These are phyloP conservation scores for Creontiades dilutus DNA, from an alignment of 2,888 invertebrate genomes.

Conservation along the genomic window DNA sequence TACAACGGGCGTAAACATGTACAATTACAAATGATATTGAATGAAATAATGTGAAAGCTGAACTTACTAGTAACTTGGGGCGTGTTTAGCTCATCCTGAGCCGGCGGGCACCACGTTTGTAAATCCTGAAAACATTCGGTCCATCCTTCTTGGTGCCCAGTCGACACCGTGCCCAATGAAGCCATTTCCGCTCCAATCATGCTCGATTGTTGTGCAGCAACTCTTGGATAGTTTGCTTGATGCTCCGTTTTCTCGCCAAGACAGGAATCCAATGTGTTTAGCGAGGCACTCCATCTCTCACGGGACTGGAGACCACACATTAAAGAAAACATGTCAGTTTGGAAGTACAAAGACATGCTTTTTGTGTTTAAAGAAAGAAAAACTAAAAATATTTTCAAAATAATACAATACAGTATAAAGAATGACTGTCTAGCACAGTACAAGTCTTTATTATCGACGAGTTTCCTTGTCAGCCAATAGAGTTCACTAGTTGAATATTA, in stretches of 20 bases:
- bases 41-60: not conserved
- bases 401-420: too few relatives aligned
- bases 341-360: constrained; percentile 22
- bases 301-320: constrained; percentile 77
- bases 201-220: constrained; percentile 48
- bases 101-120: constrained; percentile 81
- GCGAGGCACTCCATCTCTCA: constrained; percentile 78
- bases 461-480: constrained; percentile 2
- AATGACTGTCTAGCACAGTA: too few relatives aligned
- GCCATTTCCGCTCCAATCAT: constrained; percentile 72
- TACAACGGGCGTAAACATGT: too few relatives aligned
- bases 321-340: constrained; percentile 59
- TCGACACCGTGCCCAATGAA: constrained; percentile 52
- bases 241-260: constrained; percentile 79
- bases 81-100: constrained; percentile 75
- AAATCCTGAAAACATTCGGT: constrained; percentile 87
- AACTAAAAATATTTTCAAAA: not conserved
- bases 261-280: constrained; percentile 78
- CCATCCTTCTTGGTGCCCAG: constrained; percentile 76
- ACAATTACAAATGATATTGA: too few relatives aligned
- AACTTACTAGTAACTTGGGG: constrained; percentile 73
- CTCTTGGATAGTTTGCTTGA: constrained; percentile 36
- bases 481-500: not conserved
- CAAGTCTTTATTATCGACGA: too few relatives aligned
- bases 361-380: not conserved